phyloP scores from a whole-genome alignment of 2,888 invertebrate species.

The Scrobipalpa costella region DNA sequence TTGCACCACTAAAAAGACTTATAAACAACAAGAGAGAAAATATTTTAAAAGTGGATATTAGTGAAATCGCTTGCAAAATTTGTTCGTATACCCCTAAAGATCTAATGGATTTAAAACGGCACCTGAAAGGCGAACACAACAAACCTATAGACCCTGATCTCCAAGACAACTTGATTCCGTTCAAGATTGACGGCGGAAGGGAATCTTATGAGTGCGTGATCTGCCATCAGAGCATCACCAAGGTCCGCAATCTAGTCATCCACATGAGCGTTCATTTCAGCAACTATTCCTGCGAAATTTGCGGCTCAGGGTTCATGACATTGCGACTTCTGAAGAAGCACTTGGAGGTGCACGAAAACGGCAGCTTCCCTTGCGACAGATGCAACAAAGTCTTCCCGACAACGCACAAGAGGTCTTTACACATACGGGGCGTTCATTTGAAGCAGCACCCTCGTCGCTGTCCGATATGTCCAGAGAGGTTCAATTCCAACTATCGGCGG shows the following conservation, averaged over 20 bases:
- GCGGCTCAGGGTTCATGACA: slow-evolving; percentile 74
- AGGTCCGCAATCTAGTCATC: slow-evolving; percentile 68
- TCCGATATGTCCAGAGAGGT: slow-evolving; percentile 71
- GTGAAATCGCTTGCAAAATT: slow-evolving; percentile 63
- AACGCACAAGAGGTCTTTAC: slow-evolving; percentile 64
- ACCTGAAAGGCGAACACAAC: slow-evolving; percentile 60
- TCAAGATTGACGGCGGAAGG: slow-evolving; percentile 55
- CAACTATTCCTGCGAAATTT: slow-evolving; percentile 74
- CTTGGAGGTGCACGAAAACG: slow-evolving; percentile 71
- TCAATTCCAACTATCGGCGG: slow-evolving; percentile 71
- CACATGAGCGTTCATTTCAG: slow-evolving; percentile 77
- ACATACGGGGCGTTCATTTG: slow-evolving; percentile 68
- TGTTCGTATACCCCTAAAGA: slow-evolving; percentile 51
- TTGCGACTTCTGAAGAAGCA: slow-evolving; percentile 69
- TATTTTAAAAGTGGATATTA: slow-evolving; percentile 69
- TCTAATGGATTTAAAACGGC: slow-evolving; percentile 58
- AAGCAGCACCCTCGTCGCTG: slow-evolving; percentile 68
- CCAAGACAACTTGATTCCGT: slow-evolving; percentile 73
- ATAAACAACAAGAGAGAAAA: slow-evolving; percentile 69
- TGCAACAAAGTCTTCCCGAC: slow-evolving; percentile 72
- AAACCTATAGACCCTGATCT: slow-evolving; percentile 64
- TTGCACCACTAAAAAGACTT: slow-evolving; percentile 61
- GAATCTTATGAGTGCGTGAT: slow-evolving; percentile 66
- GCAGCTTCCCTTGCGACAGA: slow-evolving; percentile 67
- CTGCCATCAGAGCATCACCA: slow-evolving; percentile 65